These are phyloP conservation scores for Argopecten irradians DNA, from an alignment of 1,140 invertebrate species.

Conservation along the genomic window DNA sequence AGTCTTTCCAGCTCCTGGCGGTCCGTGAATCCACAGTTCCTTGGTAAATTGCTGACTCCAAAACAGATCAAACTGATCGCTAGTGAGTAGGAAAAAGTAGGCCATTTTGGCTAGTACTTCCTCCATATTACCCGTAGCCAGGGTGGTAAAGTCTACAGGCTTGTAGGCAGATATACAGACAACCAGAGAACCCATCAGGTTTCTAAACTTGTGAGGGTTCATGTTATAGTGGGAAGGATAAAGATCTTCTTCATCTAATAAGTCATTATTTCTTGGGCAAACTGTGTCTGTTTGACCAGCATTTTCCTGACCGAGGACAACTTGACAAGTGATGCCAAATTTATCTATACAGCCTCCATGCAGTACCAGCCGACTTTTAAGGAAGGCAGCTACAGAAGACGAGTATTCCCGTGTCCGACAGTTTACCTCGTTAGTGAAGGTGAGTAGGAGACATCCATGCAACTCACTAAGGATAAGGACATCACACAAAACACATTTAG, in stretches of 20 bases:
- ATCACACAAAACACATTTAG: constrained; percentile 51
- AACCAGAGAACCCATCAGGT: constrained; percentile 53
- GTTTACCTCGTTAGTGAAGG: constrained; percentile 40
- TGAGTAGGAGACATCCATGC: constrained; percentile 54
- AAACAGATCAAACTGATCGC: constrained; percentile 69
- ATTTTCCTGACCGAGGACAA: constrained; percentile 44
- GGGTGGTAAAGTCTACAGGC: constrained; percentile 52
- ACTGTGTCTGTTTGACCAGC: constrained; percentile 31
- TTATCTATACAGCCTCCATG: constrained; percentile 66
- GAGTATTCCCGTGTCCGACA: constrained; percentile 37
- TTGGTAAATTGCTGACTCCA: constrained; percentile 66
- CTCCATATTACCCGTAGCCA: constrained; percentile 41
- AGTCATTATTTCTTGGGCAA: constrained; percentile 44
- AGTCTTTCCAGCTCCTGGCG: constrained; percentile 67
- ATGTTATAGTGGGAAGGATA: constrained; percentile 62
- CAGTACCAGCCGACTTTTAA: constrained; percentile 60
- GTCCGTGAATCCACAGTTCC: constrained; percentile 70
- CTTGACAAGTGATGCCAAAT: constrained; percentile 61
- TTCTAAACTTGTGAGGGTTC: constrained; percentile 55
- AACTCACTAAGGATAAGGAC: constrained; percentile 52
- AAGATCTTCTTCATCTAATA: constrained; percentile 45
- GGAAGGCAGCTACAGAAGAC: constrained; percentile 38
- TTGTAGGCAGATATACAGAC: constrained; percentile 64
- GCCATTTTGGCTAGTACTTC: constrained; percentile 35
- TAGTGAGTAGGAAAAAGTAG: constrained; percentile 66